Percentiles rank a stretch among this genome's conserved stretches.
phyloP scores from a whole-genome alignment of 2,113 vertebrate species.

The Phyllostomus discolor region DNA sequence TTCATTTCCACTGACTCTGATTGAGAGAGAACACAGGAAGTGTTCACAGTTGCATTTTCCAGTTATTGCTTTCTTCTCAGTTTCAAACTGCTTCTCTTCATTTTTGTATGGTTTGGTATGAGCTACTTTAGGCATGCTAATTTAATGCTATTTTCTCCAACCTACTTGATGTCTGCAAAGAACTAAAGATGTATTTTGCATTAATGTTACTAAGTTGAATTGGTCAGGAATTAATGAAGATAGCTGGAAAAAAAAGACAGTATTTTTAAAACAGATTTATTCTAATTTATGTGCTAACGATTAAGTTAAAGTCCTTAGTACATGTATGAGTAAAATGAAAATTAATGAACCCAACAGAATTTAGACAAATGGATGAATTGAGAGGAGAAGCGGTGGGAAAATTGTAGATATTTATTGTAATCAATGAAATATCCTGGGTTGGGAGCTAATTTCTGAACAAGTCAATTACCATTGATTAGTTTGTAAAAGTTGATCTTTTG shows the following conservation, averaged over 20 bases:
- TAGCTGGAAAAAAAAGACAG: conserved; percentile 74
- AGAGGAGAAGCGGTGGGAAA: neutral
- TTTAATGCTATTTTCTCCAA: conserved; percentile 78
- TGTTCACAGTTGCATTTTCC: conserved; percentile 63
- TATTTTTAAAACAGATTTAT: conserved; percentile 76
- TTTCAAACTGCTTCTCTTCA: conserved; percentile 77
- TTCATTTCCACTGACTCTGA: conserved; percentile 73
- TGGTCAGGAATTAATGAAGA: conserved; percentile 82
- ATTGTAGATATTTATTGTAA: neutral
- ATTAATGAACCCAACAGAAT: neutral
- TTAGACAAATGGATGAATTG: neutral
- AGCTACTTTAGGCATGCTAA: conserved; percentile 82
- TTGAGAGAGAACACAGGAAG: conserved; percentile 66
- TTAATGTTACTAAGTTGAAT: conserved; percentile 74
- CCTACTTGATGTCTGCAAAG: conserved; percentile 84
- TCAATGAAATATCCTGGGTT: neutral
- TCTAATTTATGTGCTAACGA: conserved; percentile 74
- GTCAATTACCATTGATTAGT: neutral
- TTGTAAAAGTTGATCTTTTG: neutral
- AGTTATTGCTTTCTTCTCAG: conserved; percentile 61
- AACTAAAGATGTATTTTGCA: conserved; percentile 75
- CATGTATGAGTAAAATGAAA: neutral
- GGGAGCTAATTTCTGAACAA: neutral
- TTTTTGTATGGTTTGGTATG: conserved; percentile 79
- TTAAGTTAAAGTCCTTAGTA: conserved; percentile 9